Evolutionary conservation across 2,113 vertebrate species (phyloP).

Genomic region (Sinocyclocheilus maitianheensis): DNA sequence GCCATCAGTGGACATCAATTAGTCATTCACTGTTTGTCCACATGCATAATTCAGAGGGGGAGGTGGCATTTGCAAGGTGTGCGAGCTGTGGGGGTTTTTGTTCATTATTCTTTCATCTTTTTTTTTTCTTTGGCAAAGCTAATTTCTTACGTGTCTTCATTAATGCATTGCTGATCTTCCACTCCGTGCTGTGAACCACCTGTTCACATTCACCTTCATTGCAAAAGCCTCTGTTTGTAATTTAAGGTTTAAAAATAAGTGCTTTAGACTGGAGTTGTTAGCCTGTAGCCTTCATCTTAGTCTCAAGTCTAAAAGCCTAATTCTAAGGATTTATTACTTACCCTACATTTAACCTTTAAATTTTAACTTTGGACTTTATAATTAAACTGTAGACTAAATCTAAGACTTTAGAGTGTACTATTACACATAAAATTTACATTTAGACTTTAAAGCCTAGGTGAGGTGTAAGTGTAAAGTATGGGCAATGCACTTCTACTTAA

Average conservation of each 20-base stretch:
- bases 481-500: background rate
- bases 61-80: slow-evolving; percentile 68
- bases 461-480: background rate
- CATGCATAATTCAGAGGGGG: slow-evolving; percentile 74
- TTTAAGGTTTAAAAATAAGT: background rate
- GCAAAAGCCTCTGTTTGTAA: background rate
- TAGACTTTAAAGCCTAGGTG: background rate
- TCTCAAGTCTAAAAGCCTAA: background rate
- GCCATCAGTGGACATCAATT: slow-evolving; percentile 70
- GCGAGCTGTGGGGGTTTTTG: slow-evolving; percentile 34
- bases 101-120: slow-evolving; percentile 51
- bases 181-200: background rate
- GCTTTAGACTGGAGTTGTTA: background rate
- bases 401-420: no score
- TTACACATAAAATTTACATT: background rate
- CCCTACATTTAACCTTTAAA: no score
- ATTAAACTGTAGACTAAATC: no score
- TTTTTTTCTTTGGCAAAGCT: slow-evolving; percentile 17
- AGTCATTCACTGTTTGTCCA: slow-evolving; percentile 69
- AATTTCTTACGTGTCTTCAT: background rate
- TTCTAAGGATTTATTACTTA: background rate
- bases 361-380: no score
- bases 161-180: slow-evolving; percentile 23
- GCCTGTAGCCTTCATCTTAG: no score
- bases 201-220: background rate